Base-by-base conservation (phyloP, 2,113 vertebrate genomes). In the Pampusana beccarii region DNA sequence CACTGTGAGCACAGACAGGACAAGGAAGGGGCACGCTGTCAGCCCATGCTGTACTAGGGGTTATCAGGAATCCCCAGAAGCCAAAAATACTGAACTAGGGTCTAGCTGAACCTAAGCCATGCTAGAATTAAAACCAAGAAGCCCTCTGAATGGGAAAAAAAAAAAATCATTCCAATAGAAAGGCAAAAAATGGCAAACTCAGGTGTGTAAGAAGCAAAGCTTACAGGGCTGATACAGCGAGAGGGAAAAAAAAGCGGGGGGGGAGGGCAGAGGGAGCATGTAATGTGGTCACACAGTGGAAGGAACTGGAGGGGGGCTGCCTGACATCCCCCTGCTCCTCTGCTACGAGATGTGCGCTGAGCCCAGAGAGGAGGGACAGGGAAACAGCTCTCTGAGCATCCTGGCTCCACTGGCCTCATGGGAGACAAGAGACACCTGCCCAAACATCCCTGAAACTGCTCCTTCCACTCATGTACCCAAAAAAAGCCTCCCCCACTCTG, bases 341-440 rank as follows among this genome's bases (percentile, higher is more conserved):
- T 66, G 36, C 73, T 75, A 19, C 6, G 56, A 40, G 5, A 6
- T 2, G 7, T 17, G 16, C 3, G 5, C 53, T 51, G 48, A 85
- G 53, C 56, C 6, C 7, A 0, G 38, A 34, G 46, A 72, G 48
- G 33, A 75, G 8, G n/a, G 62, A 64, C 16, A 10, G 42, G 38
- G 58, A 71, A 66, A 7, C 0, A 0, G 15, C 25, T 33, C 23
- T 42, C 31, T 36, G 48, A 92, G 44, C 23, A 58, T 79, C 57
- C 29, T 60, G 44, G 42, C 36, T 85, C 87, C 0, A 0, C 53
- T 91, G 10, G 6, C 42, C 38, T 14, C 15, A 21, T 1, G 0
- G 42, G 34, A 91, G 72, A 96, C 34, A 48, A 62, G 69, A 95
- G 42, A 92, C 92, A 95, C 83, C 92, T 95, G 96, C 20, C 38